phyloP scores from a whole-genome alignment of 2,113 vertebrate genomes.

The Esox niger region DNA sequence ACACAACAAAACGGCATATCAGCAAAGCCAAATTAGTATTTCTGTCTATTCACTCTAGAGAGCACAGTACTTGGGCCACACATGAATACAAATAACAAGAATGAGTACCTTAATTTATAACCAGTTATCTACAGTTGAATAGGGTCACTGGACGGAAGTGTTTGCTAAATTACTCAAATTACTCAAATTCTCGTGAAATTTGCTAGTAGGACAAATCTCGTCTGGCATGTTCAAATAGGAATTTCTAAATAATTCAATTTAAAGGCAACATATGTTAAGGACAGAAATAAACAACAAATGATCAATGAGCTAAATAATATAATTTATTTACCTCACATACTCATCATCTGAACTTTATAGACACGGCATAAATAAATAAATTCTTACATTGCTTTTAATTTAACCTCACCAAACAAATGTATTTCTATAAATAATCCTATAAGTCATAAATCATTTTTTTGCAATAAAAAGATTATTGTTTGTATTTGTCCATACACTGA shows the following conservation, averaged over 20 bases:
- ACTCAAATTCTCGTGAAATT: too few relatives aligned
- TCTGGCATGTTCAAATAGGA: too few relatives aligned
- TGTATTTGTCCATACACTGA: slow-evolving; percentile 52
- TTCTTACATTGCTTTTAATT: slow-evolving; percentile 52
- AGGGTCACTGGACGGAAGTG: too few relatives aligned
- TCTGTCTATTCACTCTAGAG: background rate
- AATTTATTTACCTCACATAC: slow-evolving; percentile 58
- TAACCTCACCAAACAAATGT: slow-evolving; percentile 64
- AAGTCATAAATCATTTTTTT: too few relatives aligned
- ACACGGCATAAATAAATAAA: slow-evolving; percentile 73
- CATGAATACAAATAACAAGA: background rate
- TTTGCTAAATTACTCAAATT: too few relatives aligned
- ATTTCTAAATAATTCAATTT: too few relatives aligned
- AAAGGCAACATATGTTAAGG: background rate
- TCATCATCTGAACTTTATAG: slow-evolving; percentile 66
- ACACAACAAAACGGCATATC: background rate
- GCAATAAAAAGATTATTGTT: slow-evolving; percentile 75
- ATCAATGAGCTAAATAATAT: slow-evolving; percentile 59
- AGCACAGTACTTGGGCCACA: background rate
- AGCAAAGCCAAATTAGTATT: background rate
- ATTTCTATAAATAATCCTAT: too few relatives aligned
- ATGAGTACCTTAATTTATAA: too few relatives aligned
- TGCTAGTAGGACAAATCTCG: too few relatives aligned
- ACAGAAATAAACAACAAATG: slow-evolving; percentile 24
- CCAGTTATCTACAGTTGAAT: too few relatives aligned